Conservation (phyloP, 2,113 vertebrate species). For the Sminthopsis crassicaudata region DNA sequence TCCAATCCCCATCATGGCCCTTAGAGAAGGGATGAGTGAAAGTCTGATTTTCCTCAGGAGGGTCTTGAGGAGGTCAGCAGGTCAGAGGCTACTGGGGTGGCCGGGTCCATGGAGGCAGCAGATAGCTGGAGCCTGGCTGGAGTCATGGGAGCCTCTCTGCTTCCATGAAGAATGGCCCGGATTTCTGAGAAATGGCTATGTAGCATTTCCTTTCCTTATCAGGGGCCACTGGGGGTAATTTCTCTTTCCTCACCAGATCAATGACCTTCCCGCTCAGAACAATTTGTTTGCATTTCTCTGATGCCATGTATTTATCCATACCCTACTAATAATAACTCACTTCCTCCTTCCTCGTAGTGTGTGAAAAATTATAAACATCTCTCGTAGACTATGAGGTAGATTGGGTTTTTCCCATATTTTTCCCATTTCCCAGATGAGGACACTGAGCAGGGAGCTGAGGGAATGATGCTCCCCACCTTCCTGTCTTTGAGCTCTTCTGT, state of each 20-base stretch:
- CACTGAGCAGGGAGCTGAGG: not conserved
- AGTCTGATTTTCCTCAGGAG: not conserved
- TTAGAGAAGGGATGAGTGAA: not conserved
- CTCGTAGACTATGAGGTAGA: not conserved
- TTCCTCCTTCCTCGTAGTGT: not conserved
- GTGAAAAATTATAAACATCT: not conserved
- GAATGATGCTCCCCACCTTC: not conserved
- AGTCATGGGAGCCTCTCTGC: not conserved
- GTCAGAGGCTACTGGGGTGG: not conserved
- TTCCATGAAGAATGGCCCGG: not conserved
- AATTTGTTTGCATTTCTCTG: not conserved
- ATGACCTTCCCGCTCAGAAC: not conserved
- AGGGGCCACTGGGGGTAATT: not conserved
- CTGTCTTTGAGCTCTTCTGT: not conserved
- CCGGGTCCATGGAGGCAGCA: not conserved
- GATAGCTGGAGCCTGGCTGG: not conserved
- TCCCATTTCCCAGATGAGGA: not conserved
- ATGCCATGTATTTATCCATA: not conserved
- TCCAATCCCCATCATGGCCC: not conserved
- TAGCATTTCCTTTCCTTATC: not conserved
- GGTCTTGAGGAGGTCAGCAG: not conserved
- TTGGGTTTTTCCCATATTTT: not conserved
- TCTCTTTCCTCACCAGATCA: not conserved
- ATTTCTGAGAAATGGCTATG: not conserved
- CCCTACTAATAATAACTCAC: not conserved